Conservation (phyloP, 2,113 vertebrate genomes). For the Perca schrenkii region DNA sequence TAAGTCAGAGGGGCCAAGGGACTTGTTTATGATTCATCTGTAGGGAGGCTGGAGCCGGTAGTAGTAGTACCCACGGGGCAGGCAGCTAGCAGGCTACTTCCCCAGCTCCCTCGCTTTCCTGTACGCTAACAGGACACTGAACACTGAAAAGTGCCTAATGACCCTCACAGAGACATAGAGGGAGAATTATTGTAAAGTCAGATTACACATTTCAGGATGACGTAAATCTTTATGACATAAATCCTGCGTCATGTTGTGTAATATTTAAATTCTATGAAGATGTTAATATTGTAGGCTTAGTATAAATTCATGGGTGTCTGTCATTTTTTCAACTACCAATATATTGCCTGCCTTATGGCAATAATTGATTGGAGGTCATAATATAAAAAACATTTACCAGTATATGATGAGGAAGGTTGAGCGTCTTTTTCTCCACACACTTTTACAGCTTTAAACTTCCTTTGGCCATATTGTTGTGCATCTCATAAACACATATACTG, state of each 20-base stretch:
- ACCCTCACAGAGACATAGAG: constrained; percentile 6
- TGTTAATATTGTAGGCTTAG: neutral
- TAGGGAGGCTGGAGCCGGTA: constrained; percentile 59
- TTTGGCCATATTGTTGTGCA: neutral
- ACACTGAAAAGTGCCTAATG: constrained; percentile 41
- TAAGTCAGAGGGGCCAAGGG: constrained; percentile 71
- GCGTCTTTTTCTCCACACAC: neutral
- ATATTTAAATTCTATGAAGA: constrained; percentile 1
- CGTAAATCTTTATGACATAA: constrained; percentile 23
- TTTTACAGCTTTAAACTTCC: neutral
- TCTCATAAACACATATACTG: neutral
- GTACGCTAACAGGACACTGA: constrained; percentile 41
- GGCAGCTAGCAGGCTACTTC: constrained; percentile 56
- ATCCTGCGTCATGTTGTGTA: constrained; percentile 15
- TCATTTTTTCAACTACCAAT: neutral
- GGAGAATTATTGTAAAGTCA: constrained; percentile 24
- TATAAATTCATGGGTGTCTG: neutral
- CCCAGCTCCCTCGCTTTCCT: constrained; percentile 36
- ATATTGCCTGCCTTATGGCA: neutral
- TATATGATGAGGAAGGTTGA: neutral
- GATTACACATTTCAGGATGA: constrained; percentile 28
- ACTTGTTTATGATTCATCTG: constrained; percentile 78
- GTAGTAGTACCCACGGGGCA: constrained; percentile 63
- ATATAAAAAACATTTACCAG: neutral
- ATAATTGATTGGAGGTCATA: neutral